Conservation (phyloP, 2,888 invertebrate species). For the Ferrisia virgata region DNA sequence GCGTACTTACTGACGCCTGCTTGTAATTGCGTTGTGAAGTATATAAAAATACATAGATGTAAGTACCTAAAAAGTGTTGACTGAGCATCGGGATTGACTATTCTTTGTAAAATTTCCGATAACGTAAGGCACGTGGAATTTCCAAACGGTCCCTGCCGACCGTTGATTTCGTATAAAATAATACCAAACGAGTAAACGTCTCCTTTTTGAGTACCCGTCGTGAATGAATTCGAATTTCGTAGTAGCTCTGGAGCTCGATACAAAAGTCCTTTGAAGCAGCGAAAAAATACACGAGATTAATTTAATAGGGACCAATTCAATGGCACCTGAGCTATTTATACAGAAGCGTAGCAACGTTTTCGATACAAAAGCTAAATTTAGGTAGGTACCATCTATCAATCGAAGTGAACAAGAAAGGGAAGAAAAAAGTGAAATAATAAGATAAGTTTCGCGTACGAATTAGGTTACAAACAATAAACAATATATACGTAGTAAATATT, state of each 20-base stretch:
- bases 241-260: conserved; percentile 81
- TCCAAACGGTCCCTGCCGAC: conserved; percentile 82
- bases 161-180: conserved; percentile 83
- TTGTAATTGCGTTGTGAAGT: no score
- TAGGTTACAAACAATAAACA: no score
- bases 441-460: no score
- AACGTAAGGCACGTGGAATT: conserved; percentile 62
- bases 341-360: no score
- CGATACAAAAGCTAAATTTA: no score
- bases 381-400: no score
- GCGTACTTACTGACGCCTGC: no score
- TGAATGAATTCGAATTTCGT: conserved; percentile 56
- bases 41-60: background rate
- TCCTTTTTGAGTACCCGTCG: conserved; percentile 64
- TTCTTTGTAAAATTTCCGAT: conserved; percentile 64
- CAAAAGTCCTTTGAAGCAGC: conserved; percentile 71
- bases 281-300: background rate
- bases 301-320: no score
- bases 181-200: conserved; percentile 86
- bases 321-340: no score
- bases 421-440: no score
- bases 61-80: conserved; percentile 60
- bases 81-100: conserved; percentile 59
- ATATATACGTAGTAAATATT: no score
- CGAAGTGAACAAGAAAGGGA: no score